A percentile compares a stretch with the other conserved stretches of the same genome.
Conservation (phyloP, 2,113 vertebrate genomes). For the Xiphophorus couchianus region DNA sequence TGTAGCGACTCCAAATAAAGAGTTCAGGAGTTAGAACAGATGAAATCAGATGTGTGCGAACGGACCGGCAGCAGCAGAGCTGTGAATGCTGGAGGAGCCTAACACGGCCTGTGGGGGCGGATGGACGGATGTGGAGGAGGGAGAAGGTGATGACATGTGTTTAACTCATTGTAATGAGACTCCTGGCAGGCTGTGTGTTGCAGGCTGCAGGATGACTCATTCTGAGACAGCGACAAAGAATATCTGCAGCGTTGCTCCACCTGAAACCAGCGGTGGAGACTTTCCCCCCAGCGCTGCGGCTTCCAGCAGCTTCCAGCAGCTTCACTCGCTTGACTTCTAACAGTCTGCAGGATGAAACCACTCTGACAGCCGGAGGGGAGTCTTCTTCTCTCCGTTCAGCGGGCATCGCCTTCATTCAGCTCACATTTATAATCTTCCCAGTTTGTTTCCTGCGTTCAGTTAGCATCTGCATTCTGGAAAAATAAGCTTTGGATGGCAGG, state of each 20-base stretch:
- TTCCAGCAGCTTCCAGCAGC: neutral
- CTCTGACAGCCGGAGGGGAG: too few relatives aligned
- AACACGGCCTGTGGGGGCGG: constrained; percentile 13
- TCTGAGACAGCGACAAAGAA: constrained; percentile 14
- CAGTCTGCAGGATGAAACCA: neutral
- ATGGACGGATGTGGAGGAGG: constrained; percentile 22
- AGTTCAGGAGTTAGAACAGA: neutral
- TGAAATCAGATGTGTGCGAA: constrained; percentile 15
- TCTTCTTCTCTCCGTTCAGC: too few relatives aligned
- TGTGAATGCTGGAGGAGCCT: constrained; percentile 8
- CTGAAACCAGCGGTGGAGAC: constrained; percentile 3
- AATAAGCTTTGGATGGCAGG: neutral
- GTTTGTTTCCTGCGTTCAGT: too few relatives aligned
- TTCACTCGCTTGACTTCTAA: neutral
- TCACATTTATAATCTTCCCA: too few relatives aligned
- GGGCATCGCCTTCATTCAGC: too few relatives aligned
- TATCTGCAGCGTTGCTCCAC: constrained; percentile 17
- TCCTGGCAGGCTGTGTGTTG: constrained; percentile 18
- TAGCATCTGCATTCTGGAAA: too few relatives aligned
- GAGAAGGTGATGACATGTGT: constrained; percentile 29
- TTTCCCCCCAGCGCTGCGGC: neutral
- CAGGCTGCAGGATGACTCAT: constrained; percentile 40
- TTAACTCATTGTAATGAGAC: constrained; percentile 50
- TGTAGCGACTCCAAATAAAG: constrained; percentile 7
- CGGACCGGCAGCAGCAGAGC: constrained; percentile 7